Evolutionary conservation across 1,140 invertebrate species (phyloP).

Genomic region (Cyphomyrmex costatus): DNA sequence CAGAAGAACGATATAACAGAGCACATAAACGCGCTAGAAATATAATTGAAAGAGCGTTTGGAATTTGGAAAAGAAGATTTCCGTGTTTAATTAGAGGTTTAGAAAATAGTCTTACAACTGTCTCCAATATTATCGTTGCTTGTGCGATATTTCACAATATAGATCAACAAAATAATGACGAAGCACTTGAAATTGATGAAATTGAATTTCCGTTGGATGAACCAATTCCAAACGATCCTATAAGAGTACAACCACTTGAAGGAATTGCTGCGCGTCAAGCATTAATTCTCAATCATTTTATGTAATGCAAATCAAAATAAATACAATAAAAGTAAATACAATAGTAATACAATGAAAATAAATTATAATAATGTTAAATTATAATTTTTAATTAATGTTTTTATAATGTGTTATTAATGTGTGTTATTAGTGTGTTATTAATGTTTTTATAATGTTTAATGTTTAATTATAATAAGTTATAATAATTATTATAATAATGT

Average conservation of each 20-base stretch:
- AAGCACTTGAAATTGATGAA: background rate
- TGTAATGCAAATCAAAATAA: background rate
- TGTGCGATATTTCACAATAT: slow-evolving; percentile 3
- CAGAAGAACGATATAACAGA: background rate
- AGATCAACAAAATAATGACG: background rate
- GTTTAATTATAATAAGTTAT: no score
- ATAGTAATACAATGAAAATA: background rate
- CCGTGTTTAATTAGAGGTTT: background rate
- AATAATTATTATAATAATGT: no score
- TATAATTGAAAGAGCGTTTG: background rate
- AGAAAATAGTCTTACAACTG: background rate
- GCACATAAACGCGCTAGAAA: slow-evolving; percentile 7
- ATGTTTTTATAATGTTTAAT: no score
- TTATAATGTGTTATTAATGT: no score
- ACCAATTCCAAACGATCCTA: background rate
- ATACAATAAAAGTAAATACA: no score
- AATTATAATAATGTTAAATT: background rate
- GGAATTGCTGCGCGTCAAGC: background rate
- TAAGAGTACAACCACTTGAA: background rate
- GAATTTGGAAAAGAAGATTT: slow-evolving; percentile 7
- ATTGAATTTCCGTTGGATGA: background rate
- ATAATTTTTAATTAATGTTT: no score
- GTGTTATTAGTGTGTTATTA: no score
- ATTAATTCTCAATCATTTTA: background rate
- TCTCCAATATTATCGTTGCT: background rate